These are phyloP conservation scores for Cariama cristata DNA, from an alignment of 2,113 vertebrate species.

Conservation along the genomic window DNA sequence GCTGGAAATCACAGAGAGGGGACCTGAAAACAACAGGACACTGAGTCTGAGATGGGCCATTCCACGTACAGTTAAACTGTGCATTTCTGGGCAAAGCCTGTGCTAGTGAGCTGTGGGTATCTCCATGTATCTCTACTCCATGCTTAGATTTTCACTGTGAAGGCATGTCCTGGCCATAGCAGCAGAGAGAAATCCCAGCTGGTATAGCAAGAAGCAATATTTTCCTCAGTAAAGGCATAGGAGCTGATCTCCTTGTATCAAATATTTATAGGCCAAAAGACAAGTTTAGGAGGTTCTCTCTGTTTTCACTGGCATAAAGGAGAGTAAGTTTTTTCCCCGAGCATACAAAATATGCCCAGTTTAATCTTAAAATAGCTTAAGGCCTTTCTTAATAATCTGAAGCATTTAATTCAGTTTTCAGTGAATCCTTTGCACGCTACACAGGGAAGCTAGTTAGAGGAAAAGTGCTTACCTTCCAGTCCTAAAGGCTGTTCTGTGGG, in stretches of 20 bases:
- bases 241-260: not conserved
- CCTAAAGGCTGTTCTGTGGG: constrained; percentile 60
- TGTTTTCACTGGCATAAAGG: not conserved
- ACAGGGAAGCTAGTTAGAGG: constrained; percentile 47
- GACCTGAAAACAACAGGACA: not conserved
- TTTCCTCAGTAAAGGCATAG: not conserved
- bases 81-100: not conserved
- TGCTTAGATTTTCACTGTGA: not conserved
- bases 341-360: not conserved
- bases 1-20: not conserved
- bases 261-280: not conserved
- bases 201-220: not conserved
- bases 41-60: not conserved
- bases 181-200: not conserved
- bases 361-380: constrained; percentile 31
- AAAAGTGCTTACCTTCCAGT: constrained; percentile 16
- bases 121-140: not conserved
- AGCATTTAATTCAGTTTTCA: constrained; percentile 26
- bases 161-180: not conserved
- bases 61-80: not conserved
- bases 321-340: not conserved
- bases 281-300: not conserved
- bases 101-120: not conserved
- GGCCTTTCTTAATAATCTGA: not conserved
- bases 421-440: not conserved